phyloP scores from a whole-genome alignment of 1,140 invertebrate genomes.

The Ditylenchus dipsaci region DNA sequence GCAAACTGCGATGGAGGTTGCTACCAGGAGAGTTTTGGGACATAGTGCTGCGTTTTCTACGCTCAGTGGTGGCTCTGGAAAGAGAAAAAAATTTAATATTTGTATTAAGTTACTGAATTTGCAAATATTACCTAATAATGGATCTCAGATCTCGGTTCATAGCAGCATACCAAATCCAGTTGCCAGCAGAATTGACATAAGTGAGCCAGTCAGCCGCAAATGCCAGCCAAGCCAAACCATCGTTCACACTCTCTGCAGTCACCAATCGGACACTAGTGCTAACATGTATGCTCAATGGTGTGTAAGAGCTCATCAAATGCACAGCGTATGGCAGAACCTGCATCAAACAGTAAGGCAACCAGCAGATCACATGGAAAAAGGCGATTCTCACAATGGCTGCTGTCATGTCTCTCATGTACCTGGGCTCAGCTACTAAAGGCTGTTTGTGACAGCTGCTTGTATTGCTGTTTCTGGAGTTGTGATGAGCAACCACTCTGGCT shows the following conservation, averaged over 20 bases:
- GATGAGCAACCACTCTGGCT: conserved; percentile 45
- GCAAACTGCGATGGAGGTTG: conserved; percentile 35
- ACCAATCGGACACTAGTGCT: conserved; percentile 5
- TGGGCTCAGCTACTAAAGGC: conserved; percentile 48
- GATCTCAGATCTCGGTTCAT: conserved; percentile 54
- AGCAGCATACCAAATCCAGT: conserved; percentile 57
- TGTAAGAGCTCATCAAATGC: conserved; percentile 10
- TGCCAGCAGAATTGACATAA: conserved; percentile 51
- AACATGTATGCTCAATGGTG: conserved; percentile 25
- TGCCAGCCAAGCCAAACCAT: conserved; percentile 38
- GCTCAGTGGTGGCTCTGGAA: conserved; percentile 29
- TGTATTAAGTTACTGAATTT: conserved; percentile 6
- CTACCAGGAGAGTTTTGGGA: conserved; percentile 41
- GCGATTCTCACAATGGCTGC: conserved; percentile 53
- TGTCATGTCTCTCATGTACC: conserved; percentile 54
- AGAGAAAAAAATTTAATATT: conserved; percentile 1
- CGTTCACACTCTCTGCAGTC: neutral
- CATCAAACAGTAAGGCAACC: conserved; percentile 53
- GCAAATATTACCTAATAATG: conserved; percentile 49
- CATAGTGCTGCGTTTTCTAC: conserved; percentile 40
- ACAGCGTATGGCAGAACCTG: conserved; percentile 28
- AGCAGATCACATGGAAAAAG: conserved; percentile 55
- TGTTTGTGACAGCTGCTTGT: conserved; percentile 19
- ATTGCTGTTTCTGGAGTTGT: conserved; percentile 6
- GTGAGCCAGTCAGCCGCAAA: conserved; percentile 53